A percentile compares a stretch with the other conserved stretches of the same genome.
These are phyloP conservation scores for Lycia hirtaria DNA, from an alignment of 2,888 invertebrate genomes.

Conservation along the genomic window DNA sequence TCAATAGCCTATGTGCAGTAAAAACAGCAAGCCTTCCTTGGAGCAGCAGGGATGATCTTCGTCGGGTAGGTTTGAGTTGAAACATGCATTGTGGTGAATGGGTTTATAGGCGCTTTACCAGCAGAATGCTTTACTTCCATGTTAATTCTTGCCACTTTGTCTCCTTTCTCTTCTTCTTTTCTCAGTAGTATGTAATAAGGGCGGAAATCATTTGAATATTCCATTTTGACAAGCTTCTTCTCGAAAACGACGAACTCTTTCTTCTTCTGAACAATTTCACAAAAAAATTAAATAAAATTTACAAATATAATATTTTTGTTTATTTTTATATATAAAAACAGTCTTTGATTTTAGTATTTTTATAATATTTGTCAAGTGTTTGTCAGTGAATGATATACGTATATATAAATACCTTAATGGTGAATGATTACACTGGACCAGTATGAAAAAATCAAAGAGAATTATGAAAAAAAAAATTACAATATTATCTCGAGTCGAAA, in stretches of 20 bases:
- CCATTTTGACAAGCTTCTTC: slow-evolving; percentile 47
- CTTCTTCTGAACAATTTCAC: no score
- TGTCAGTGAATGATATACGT: no score
- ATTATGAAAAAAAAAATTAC: no score
- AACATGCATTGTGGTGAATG: slow-evolving; percentile 65
- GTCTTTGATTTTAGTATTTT: no score
- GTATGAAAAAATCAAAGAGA: no score
- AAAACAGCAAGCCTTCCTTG: slow-evolving; percentile 69
- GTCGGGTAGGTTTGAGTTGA: slow-evolving; percentile 76
- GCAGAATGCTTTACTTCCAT: slow-evolving; percentile 72
- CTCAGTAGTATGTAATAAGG: slow-evolving; percentile 70
- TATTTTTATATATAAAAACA: no score
- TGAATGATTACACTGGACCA: no score
- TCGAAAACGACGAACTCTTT: background rate
- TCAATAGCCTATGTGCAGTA: slow-evolving; percentile 57
- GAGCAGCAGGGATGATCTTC: slow-evolving; percentile 68
- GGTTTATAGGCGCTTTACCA: slow-evolving; percentile 59
- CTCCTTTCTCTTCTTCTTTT: slow-evolving; percentile 80
- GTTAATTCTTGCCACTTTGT: slow-evolving; percentile 69
- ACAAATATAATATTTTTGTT: no score
- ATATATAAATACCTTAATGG: no score
- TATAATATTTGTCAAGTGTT: slow-evolving; percentile 14
- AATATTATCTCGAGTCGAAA: no score
- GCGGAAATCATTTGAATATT: slow-evolving; percentile 68
- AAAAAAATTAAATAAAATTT: background rate